A percentile compares a stretch with the other conserved stretches of the same genome.
Conservation (phyloP, 2,888 invertebrate species). For the Caenorhabditis panamensis region DNA sequence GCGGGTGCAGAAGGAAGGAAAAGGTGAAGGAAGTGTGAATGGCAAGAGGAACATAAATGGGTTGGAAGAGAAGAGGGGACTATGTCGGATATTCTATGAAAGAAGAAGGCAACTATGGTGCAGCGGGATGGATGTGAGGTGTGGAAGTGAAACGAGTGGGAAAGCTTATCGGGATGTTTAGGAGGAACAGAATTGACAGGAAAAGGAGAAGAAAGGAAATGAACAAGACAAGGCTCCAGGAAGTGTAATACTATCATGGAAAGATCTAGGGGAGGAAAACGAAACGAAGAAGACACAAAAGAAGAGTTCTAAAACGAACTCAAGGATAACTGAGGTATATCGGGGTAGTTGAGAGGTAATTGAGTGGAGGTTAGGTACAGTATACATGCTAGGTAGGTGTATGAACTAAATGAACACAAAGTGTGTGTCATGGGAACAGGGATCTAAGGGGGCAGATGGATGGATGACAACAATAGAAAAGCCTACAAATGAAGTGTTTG, state of each 20-base stretch:
- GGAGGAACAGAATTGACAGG: constrained; percentile 2
- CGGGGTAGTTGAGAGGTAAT: neutral
- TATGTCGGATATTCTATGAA: constrained; percentile 48
- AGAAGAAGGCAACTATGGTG: constrained; percentile 42
- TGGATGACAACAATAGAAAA: constrained; percentile 27
- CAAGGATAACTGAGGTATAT: neutral
- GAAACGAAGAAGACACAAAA: too few species aligned
- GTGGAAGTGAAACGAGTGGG: constrained; percentile 41
- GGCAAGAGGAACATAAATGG: constrained; percentile 30
- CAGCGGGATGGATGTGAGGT: constrained; percentile 34
- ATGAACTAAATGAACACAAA: too few species aligned
- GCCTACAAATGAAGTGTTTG: constrained; percentile 52
- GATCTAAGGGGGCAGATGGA: too few species aligned
- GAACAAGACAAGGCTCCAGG: constrained; percentile 25
- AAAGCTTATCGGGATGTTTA: constrained; percentile 50
- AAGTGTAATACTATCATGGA: constrained; percentile 48
- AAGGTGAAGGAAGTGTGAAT: constrained; percentile 11
- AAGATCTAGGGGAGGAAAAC: constrained; percentile 18
- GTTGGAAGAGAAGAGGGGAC: neutral
- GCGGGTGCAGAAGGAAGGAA: constrained; percentile 16
- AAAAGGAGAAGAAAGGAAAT: constrained; percentile 4
- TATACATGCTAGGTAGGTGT: constrained; percentile 14
- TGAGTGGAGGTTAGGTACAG: constrained; percentile 6
- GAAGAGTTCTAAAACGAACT: constrained; percentile 41
- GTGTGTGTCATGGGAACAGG: constrained; percentile 30